phyloP scores from a whole-genome alignment of 2,797 vertebrate species.

The Acanthurus leucopareius region DNA sequence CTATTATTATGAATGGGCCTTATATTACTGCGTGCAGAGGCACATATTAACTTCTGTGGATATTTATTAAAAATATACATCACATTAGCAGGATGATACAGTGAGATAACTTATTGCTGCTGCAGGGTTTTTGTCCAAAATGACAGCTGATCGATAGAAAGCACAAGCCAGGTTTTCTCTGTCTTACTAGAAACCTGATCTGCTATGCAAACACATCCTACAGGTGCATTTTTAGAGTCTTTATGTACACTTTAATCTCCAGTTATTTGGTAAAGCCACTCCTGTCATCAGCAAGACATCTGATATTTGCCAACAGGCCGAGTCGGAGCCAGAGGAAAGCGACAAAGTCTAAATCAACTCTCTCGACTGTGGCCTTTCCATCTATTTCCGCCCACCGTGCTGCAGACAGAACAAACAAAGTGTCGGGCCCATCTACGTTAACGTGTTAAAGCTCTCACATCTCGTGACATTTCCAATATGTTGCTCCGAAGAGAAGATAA shows the following conservation, averaged over 20 bases:
- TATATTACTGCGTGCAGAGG: neutral
- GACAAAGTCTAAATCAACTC: conserved; percentile 58
- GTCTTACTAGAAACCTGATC: conserved; percentile 19
- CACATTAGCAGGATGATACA: neutral
- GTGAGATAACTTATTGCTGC: conserved; percentile 8
- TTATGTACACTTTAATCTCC: neutral
- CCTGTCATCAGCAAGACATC: conserved; percentile 33
- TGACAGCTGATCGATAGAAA: neutral
- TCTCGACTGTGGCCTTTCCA: conserved; percentile 10
- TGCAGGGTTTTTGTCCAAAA: conserved; percentile 3
- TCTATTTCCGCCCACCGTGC: conserved; percentile 26
- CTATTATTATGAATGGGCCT: neutral
- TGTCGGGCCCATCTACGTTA: conserved; percentile 22
- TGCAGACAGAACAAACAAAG: conserved; percentile 37
- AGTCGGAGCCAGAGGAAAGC: conserved; percentile 40
- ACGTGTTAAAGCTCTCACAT: conserved; percentile 17
- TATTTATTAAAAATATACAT: neutral
- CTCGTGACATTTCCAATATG: conserved; percentile 49
- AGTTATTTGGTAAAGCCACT: conserved; percentile 27
- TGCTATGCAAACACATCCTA: neutral
- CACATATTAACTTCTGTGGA: neutral
- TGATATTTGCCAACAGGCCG: conserved; percentile 55
- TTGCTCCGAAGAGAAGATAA: conserved; percentile 25
- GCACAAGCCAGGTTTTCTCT: neutral
- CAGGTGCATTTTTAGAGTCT: neutral